phyloP scores from a whole-genome alignment of 2,797 vertebrate species.

The Carapus acus region DNA sequence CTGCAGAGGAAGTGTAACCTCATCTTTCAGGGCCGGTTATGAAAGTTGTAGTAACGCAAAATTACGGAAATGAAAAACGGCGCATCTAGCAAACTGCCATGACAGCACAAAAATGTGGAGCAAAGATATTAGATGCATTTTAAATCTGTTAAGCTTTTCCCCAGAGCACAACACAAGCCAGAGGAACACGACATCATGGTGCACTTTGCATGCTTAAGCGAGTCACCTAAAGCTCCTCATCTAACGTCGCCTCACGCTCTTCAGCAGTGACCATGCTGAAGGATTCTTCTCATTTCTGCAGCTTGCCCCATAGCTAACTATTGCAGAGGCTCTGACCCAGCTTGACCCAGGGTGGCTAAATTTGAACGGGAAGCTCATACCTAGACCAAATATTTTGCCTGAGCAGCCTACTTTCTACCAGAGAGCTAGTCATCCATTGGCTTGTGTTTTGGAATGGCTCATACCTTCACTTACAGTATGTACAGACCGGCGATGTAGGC shows the following conservation, averaged over 20 bases:
- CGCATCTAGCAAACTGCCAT: no score
- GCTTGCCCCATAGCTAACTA: slow-evolving; percentile 22
- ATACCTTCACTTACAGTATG: not conserved
- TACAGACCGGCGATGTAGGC: not conserved
- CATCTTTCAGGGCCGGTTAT: slow-evolving; percentile 33
- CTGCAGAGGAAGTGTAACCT: slow-evolving; percentile 44
- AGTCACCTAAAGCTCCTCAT: no score
- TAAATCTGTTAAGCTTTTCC: no score
- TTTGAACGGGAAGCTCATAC: slow-evolving; percentile 50
- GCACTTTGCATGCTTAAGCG: no score
- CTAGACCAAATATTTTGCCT: slow-evolving; percentile 20
- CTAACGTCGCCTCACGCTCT: not conserved
- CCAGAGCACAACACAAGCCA: no score
- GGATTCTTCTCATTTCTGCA: slow-evolving; percentile 35
- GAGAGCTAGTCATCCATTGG: slow-evolving; percentile 10
- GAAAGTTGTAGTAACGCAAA: no score
- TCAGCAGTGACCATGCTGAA: slow-evolving; percentile 1
- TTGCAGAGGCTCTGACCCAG: slow-evolving; percentile 50
- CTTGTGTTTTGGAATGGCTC: slow-evolving; percentile 1
- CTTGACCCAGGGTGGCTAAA: slow-evolving; percentile 42
- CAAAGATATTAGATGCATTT: no score
- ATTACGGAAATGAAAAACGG: no score
- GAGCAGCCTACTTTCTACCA: slow-evolving; percentile 12
- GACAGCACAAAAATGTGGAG: no score
- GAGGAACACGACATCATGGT: no score